Percentiles rank a stretch among this genome's conserved stretches.
Evolutionary conservation across 2,113 vertebrate genomes (phyloP).

Genomic region (Pygathrix nemaeus): DNA sequence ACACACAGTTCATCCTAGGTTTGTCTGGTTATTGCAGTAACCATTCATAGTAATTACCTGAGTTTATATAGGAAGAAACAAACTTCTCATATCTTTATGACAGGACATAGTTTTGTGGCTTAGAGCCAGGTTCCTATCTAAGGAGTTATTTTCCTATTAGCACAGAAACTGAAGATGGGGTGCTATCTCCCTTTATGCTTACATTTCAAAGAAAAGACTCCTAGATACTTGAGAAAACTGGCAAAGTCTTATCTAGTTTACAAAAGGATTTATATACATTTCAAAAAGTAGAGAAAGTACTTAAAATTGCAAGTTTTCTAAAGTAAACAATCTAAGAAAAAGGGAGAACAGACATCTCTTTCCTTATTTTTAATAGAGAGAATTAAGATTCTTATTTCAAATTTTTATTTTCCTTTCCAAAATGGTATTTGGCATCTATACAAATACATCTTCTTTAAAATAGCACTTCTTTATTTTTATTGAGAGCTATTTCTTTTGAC

Average conservation of each 20-base stretch:
- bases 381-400: background rate
- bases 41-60: background rate
- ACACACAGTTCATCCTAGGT: background rate
- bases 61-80: background rate
- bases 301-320: background rate
- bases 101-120: background rate
- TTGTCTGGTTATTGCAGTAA: background rate
- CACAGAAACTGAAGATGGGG: background rate
- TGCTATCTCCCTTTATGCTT: background rate
- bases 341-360: background rate
- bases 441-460: background rate
- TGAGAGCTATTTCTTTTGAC: background rate
- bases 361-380: background rate
- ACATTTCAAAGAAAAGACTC: background rate
- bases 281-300: background rate
- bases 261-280: background rate
- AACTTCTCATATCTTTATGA: background rate
- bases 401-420: background rate
- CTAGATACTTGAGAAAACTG: background rate
- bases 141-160: background rate
- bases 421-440: background rate
- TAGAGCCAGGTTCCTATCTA: background rate
- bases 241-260: background rate
- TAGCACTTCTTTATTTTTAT: background rate
- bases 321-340: background rate